phyloP scores from a whole-genome alignment of 2,797 vertebrate genomes.

The Carapus acus region DNA sequence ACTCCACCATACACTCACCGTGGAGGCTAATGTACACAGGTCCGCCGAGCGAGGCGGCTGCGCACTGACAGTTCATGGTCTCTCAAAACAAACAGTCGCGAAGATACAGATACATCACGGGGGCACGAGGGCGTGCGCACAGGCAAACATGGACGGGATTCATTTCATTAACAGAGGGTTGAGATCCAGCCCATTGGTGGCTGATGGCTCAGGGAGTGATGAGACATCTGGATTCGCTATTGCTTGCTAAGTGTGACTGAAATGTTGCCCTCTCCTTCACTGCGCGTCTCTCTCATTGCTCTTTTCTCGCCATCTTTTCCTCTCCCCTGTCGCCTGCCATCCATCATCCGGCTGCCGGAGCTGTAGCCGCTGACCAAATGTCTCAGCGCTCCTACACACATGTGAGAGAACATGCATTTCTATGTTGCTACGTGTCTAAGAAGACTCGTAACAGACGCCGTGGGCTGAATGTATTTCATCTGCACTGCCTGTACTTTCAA shows the following conservation, averaged over 20 bases:
- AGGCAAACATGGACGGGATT: slow-evolving; percentile 12
- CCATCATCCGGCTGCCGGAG: slow-evolving; percentile 40
- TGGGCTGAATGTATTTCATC: slow-evolving; percentile 64
- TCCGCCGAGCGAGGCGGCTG: slow-evolving; percentile 41
- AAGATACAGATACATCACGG: slow-evolving; percentile 7
- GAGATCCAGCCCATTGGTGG: slow-evolving; percentile 28
- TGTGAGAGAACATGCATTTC: slow-evolving; percentile 1
- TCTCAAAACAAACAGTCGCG: slow-evolving; percentile 25
- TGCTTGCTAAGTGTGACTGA: slow-evolving; percentile 55
- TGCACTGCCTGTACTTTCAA: slow-evolving; percentile 72
- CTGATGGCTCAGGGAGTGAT: slow-evolving; percentile 42
- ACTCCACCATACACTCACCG: slow-evolving; percentile 33
- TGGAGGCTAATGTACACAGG: slow-evolving; percentile 41
- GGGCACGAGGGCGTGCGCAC: slow-evolving; percentile 1
- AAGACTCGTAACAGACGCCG: slow-evolving; percentile 63
- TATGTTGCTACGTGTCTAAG: slow-evolving; percentile 16
- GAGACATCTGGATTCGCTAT: slow-evolving; percentile 42
- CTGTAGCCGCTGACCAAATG: slow-evolving; percentile 44
- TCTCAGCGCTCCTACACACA: slow-evolving; percentile 60
- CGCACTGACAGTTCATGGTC: slow-evolving; percentile 40
- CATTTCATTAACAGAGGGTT: slow-evolving; percentile 45
- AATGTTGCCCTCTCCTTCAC: slow-evolving; percentile 40
- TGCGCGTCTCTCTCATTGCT: slow-evolving; percentile 13
- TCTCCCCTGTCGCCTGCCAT: slow-evolving; percentile 33
- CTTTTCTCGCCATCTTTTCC: slow-evolving; percentile 27